phyloP scores from a whole-genome alignment of 2,113 vertebrate species.

The Caranx ignobilis region DNA sequence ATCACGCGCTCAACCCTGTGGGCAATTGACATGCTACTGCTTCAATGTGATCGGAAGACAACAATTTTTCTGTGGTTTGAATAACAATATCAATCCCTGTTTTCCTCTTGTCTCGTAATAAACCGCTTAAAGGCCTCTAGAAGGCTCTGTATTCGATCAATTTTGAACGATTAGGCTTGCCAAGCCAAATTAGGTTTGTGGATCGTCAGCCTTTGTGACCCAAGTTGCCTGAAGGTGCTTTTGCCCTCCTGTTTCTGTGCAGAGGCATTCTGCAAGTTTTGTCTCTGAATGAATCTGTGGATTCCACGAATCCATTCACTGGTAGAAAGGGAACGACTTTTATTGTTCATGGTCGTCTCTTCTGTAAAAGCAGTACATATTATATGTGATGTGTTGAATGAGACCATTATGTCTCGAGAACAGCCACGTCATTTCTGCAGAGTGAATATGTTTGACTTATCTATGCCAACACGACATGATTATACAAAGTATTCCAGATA shows the following conservation, averaged over 20 bases:
- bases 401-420: slow-evolving; percentile 49
- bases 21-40: slow-evolving; percentile 55
- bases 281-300: slow-evolving; percentile 44
- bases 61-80: slow-evolving; percentile 68
- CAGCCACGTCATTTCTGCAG: background rate
- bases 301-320: slow-evolving; percentile 64
- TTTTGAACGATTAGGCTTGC: slow-evolving; percentile 78
- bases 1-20: slow-evolving; percentile 73
- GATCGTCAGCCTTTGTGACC: slow-evolving; percentile 74
- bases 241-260: slow-evolving; percentile 62
- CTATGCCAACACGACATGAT: background rate
- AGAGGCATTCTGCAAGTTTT: slow-evolving; percentile 45
- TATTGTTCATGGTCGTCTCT: slow-evolving; percentile 56
- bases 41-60: slow-evolving; percentile 48
- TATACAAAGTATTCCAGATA: too few relatives aligned
- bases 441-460: background rate
- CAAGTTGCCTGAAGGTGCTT: slow-evolving; percentile 68
- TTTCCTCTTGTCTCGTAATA: slow-evolving; percentile 60
- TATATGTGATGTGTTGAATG: slow-evolving; percentile 55
- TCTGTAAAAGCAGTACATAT: slow-evolving; percentile 38
- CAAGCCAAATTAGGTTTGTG: slow-evolving; percentile 77
- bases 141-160: slow-evolving; percentile 66
- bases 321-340: slow-evolving; percentile 47
- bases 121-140: slow-evolving; percentile 64
- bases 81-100: slow-evolving; percentile 77